phyloP scores from a whole-genome alignment of 2,888 invertebrate species.

The Allacma fusca region DNA sequence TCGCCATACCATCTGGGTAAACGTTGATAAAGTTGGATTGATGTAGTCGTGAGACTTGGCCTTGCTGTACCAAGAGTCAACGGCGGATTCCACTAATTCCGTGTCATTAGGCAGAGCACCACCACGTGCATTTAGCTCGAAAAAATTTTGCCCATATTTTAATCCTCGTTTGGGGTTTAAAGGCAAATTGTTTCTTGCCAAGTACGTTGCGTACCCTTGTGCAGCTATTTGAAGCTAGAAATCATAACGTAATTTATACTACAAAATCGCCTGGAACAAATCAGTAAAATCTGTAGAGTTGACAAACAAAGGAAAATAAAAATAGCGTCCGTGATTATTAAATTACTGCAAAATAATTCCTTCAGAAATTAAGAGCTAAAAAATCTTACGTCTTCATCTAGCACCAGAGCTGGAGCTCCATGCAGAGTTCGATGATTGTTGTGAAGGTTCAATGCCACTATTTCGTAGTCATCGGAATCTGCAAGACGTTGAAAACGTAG shows the following conservation, averaged over 20 bases:
- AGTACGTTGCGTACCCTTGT: background rate
- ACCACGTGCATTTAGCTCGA: background rate
- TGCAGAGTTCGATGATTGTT: slow-evolving; percentile 2
- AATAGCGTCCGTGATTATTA: background rate
- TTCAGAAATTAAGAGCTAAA: background rate
- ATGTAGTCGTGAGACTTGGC: background rate
- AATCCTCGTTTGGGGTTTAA: background rate
- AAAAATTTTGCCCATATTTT: slow-evolving; percentile 13
- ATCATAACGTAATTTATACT: no score
- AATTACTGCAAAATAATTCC: background rate
- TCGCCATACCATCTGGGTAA: slow-evolving; percentile 18
- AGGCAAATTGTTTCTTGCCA: background rate
- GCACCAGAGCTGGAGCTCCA: background rate
- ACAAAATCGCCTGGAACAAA: no score
- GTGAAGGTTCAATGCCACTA: slow-evolving; percentile 9
- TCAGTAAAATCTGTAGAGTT: no score
- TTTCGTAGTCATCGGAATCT: slow-evolving; percentile 17
- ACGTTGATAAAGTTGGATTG: background rate
- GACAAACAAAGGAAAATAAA: background rate
- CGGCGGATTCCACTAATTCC: slow-evolving; percentile 4
- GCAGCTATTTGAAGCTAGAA: slow-evolving; percentile 8
- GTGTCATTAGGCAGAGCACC: slow-evolving; percentile 18
- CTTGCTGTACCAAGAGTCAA: slow-evolving; percentile 11
- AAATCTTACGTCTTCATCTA: background rate
- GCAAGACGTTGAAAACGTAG: no score